Evolutionary conservation across 2,888 invertebrate genomes (phyloP).

Genomic region (Blastobasis adustella): DNA sequence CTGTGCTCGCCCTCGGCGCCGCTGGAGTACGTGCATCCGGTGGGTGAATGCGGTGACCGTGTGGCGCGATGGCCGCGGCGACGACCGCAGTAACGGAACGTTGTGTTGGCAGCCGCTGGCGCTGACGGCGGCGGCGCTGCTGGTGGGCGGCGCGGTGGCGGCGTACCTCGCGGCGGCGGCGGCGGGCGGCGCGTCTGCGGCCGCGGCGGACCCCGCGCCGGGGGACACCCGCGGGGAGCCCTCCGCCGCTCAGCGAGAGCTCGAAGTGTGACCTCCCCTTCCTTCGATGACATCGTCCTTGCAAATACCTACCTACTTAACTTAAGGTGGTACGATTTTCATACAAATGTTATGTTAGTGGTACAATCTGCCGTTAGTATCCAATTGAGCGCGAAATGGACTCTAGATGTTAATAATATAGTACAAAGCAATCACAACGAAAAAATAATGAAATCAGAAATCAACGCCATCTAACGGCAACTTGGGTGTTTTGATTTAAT

Average conservation of each 20-base stretch:
- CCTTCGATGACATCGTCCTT: background rate
- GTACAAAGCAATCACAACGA: too few species aligned
- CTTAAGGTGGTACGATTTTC: too few species aligned
- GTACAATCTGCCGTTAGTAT: too few species aligned
- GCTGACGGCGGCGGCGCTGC: constrained; percentile 23
- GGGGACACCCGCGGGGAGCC: constrained; percentile 5
- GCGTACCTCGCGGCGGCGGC: constrained; percentile 32
- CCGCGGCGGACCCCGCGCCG: constrained; percentile 17
- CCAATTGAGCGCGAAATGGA: too few species aligned
- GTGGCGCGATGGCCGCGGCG: background rate
- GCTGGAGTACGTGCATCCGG: constrained; percentile 29
- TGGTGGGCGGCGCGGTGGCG: constrained; percentile 29
- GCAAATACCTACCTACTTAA: too few species aligned
- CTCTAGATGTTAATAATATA: too few species aligned
- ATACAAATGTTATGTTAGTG: too few species aligned
- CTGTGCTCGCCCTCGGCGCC: constrained; percentile 23
- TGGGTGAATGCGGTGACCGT: constrained; percentile 12
- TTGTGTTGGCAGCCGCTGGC: constrained; percentile 29
- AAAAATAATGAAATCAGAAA: too few species aligned
- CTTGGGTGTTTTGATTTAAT: too few species aligned
- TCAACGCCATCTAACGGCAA: too few species aligned
- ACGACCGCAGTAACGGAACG: background rate
- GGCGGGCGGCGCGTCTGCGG: constrained; percentile 17
- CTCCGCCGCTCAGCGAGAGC: constrained; percentile 13
- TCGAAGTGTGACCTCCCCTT: constrained; percentile 13